These are phyloP conservation scores for Apostichopus californicus DNA, from an alignment of 35 echinoderm and acorn worm genomes.

Conservation along the genomic window DNA sequence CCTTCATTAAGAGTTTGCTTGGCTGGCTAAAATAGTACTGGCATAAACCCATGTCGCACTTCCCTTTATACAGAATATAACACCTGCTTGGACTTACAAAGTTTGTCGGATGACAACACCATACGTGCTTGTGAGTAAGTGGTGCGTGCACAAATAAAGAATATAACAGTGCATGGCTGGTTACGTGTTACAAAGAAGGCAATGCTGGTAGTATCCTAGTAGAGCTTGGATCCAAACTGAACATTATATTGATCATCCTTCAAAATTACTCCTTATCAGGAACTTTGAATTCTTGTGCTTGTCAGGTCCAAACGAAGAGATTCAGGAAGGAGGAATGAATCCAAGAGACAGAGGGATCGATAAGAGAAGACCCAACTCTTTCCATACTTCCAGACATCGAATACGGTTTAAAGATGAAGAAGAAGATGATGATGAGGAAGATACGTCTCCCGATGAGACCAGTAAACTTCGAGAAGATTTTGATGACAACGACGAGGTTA, in stretches of 20 bases:
- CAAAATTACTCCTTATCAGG: too few relatives aligned
- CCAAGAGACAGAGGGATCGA: neutral
- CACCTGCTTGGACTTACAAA: neutral
- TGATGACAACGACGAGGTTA: neutral
- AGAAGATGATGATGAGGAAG: neutral
- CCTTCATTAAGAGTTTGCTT: neutral
- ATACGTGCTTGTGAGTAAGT: neutral
- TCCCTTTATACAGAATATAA: neutral
- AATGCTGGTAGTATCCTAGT: too few relatives aligned
- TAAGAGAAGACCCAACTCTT: neutral
- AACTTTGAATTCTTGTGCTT: neutral
- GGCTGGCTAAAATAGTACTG: neutral
- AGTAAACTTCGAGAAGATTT: neutral
- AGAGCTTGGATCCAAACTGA: too few relatives aligned
- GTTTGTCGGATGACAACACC: constrained; percentile 3
- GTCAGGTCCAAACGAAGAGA: neutral
- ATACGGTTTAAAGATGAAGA: constrained; percentile 2
- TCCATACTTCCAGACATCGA: neutral
- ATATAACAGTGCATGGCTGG: too few relatives aligned
- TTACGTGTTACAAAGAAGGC: too few relatives aligned
- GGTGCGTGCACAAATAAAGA: neutral
- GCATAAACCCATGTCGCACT: neutral
- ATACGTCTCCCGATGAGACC: neutral
- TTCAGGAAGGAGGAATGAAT: neutral
- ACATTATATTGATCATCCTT: neutral